Evolutionary conservation across 23 tunicate genomes (phyloP), one percentile per base, ranked within the genome.

Genomic region (Styela clava): DNA sequence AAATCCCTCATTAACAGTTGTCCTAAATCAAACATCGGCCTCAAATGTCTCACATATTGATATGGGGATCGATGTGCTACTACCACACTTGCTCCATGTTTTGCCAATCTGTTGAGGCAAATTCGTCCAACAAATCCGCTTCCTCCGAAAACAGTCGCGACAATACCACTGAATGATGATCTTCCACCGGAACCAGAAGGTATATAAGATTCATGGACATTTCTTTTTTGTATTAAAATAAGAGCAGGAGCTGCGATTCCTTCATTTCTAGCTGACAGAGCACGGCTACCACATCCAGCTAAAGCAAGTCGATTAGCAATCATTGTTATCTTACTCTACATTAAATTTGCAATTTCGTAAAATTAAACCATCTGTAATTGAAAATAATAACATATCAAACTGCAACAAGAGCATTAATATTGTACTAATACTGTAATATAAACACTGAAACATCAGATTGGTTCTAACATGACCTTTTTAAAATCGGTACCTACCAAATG

Each of bases 101-200:
- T 64, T 80, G 97, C 95, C 7, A 95, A 79, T 35, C 94, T 91
- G 79, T 95, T 95, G 21, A 78, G 64, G n/a, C 91, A 83, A 27
- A 82, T 35, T 31, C 77, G 87, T 22, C 99, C 99, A 31, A 90
- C 74, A 61, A 79, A 83, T 27, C 99, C 99, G 62, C 86, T 82
- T 29, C 82, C 64, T 22, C 96, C 99, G 79, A 95, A 95, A 19
- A 90, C 96, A 22, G 96, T 90, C 0, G 99, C 96, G 30, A 77
- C 89, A 25, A 90, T 86, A 9, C 99, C 99, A 74, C 95, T 90
- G 73, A 87, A 95, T 61, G 99, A 95, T 30, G 99, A 95, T 61
- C 99, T 84, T 18, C 99, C 99, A 1, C 99, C 99, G 3, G 78
- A 62, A 24, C 99, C 99, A 64, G 82, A 35, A 23, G 96, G 92